Percentiles rank a stretch among this genome's conserved stretches.
Evolutionary conservation across 2,888 invertebrate genomes (phyloP).

Genomic region (Sussaba pulchella): DNA sequence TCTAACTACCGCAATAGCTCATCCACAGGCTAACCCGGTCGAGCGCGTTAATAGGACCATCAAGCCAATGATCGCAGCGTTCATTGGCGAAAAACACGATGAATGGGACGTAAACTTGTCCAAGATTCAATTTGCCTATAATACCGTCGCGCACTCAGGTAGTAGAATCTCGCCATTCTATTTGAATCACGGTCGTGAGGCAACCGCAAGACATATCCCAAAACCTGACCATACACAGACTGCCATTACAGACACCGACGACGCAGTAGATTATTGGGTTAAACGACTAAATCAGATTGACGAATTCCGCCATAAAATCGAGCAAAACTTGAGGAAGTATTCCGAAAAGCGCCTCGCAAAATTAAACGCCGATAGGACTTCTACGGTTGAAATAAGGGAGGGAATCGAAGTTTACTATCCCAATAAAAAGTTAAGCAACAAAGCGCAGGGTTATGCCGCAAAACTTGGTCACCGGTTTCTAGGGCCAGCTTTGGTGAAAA

Average conservation of each 20-base stretch:
- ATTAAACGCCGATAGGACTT: no score
- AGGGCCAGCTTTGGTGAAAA: no score
- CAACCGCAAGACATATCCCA: neutral
- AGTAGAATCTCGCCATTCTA: slow-evolving; percentile 47
- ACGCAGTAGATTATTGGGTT: neutral
- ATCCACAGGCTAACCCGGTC: slow-evolving; percentile 56
- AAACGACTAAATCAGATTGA: neutral
- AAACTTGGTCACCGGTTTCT: no score
- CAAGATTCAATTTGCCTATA: slow-evolving; percentile 47
- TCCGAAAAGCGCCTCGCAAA: no score
- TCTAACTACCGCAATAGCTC: slow-evolving; percentile 42
- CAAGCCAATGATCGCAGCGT: slow-evolving; percentile 39
- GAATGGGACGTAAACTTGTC: slow-evolving; percentile 60
- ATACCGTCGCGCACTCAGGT: slow-evolving; percentile 48
- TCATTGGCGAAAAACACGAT: slow-evolving; percentile 38
- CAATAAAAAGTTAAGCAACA: no score
- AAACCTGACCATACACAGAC: neutral
- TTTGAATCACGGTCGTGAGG: slow-evolving; percentile 44
- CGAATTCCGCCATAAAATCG: slow-evolving; percentile 15
- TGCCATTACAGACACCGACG: neutral
- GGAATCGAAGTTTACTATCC: no score
- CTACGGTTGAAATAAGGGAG: no score
- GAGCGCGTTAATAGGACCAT: slow-evolving; percentile 52
- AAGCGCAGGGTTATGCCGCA: no score
- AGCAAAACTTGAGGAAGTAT: neutral